Conservation (phyloP, 1,140 invertebrate species). For the Conus betulinus region DNA sequence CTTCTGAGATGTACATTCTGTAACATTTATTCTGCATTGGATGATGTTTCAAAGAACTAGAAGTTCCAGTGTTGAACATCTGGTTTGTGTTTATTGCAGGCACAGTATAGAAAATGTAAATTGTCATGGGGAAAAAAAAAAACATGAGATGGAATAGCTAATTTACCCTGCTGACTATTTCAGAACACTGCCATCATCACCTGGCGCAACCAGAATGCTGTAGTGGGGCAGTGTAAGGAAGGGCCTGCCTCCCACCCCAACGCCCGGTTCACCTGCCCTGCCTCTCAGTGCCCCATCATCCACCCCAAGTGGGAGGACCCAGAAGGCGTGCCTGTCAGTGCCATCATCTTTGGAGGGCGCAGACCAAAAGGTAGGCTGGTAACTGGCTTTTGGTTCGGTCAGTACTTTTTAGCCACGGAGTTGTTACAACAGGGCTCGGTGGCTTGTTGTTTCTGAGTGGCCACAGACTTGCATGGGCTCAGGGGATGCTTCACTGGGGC, state of each 20-base stretch:
- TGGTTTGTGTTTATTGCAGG: too few relatives aligned
- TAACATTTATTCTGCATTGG: too few relatives aligned
- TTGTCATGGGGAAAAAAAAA: not conserved
- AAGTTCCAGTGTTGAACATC: too few relatives aligned
- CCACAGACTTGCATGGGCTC: too few relatives aligned
- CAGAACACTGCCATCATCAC: slow-evolving; percentile 84
- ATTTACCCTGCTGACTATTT: not conserved
- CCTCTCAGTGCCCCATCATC: slow-evolving; percentile 96
- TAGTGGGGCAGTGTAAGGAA: slow-evolving; percentile 30
- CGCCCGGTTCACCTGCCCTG: slow-evolving; percentile 92
- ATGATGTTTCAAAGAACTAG: too few relatives aligned
- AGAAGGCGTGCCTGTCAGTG: slow-evolving; percentile 89
- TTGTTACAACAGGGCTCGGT: too few relatives aligned
- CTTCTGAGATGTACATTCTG: too few relatives aligned
- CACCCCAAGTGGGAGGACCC: slow-evolving; percentile 87
- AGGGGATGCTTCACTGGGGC: too few relatives aligned
- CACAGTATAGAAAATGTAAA: too few relatives aligned
- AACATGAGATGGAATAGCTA: not conserved
- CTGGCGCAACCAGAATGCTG: slow-evolving; percentile 85
- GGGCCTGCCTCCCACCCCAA: slow-evolving; percentile 66
- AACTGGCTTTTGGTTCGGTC: too few relatives aligned
- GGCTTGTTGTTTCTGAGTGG: too few relatives aligned
- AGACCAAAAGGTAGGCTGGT: slow-evolving; percentile 83
- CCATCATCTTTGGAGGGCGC: slow-evolving; percentile 96
- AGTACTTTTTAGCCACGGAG: too few relatives aligned